Conservation (phyloP, 30 jellyfish, hydroid and myxozoan genomes). For the Mastigias papua region DNA sequence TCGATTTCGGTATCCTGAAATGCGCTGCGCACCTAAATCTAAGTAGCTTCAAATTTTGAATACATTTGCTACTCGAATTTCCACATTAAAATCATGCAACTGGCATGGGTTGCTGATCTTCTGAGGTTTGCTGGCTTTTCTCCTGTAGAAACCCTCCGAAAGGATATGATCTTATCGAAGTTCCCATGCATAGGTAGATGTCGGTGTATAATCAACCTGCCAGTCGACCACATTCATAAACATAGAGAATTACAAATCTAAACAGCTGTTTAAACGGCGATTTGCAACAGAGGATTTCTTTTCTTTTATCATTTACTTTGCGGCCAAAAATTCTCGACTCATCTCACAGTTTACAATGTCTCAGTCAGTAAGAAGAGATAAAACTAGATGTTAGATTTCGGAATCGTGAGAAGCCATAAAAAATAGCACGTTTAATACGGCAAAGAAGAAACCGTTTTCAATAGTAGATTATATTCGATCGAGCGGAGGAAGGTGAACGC, state of each 20-base stretch:
- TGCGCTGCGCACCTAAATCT: no score
- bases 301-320: conserved; percentile 19
- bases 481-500: not conserved
- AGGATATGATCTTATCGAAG: not conserved
- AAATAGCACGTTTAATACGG: not conserved
- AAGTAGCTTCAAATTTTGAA: no score
- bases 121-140: not conserved
- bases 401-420: conserved; percentile 42
- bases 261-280: conserved; percentile 6
- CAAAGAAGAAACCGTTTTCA: conserved; percentile 25
- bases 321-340: conserved; percentile 16
- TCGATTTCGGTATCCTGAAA: no score
- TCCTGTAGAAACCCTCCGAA: no score
- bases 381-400: conserved; percentile 1
- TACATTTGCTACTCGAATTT: no score
- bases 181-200: not conserved
- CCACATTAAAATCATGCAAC: no score
- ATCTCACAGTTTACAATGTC: conserved; percentile 27
- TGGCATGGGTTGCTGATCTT: not conserved
- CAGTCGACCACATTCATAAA: conserved; percentile 39
- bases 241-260: conserved; percentile 5
- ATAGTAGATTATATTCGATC: not conserved
- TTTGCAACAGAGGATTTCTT: conserved; percentile 5
- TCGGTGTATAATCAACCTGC: conserved; percentile 3
- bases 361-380: conserved; percentile 16